A percentile compares a stretch with the other conserved stretches of the same genome.
phyloP scores from a whole-genome alignment of 2,888 invertebrate genomes.

The Hydriomena furcata region DNA sequence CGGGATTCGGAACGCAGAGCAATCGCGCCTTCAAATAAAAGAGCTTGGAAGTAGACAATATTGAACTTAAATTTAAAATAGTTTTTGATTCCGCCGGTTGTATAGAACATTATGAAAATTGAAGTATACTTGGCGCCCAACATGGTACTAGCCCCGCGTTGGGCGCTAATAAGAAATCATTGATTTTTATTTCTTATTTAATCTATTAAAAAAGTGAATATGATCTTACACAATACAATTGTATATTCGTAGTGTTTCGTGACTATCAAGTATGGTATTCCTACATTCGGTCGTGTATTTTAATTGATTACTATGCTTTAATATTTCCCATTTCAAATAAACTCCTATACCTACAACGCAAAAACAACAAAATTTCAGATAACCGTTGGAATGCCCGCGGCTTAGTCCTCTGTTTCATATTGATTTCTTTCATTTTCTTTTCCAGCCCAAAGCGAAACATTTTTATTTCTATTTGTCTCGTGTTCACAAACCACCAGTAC shows the following conservation, averaged over 20 bases:
- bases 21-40: constrained; percentile 50
- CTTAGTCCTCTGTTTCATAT: constrained; percentile 61
- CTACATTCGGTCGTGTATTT: too few species aligned
- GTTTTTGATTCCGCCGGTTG: too few species aligned
- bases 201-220: too few species aligned
- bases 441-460: constrained; percentile 58
- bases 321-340: constrained; percentile 6
- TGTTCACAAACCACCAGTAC: constrained; percentile 51
- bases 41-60: constrained; percentile 54
- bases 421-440: constrained; percentile 71
- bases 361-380: constrained; percentile 20
- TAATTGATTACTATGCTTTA: too few species aligned
- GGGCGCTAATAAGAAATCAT: background rate
- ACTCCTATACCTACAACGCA: background rate
- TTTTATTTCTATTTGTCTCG: constrained; percentile 66
- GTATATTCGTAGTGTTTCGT: too few species aligned
- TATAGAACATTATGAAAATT: background rate
- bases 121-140: constrained; percentile 5
- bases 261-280: too few species aligned
- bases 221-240: too few species aligned
- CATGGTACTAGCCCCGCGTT: background rate
- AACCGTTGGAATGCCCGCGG: constrained; percentile 34
- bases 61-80: constrained; percentile 14
- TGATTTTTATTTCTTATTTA: too few species aligned
- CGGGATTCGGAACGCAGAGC: constrained; percentile 51